Base-by-base conservation (phyloP, 2,113 vertebrate species). In the Rattus rattus region DNA sequence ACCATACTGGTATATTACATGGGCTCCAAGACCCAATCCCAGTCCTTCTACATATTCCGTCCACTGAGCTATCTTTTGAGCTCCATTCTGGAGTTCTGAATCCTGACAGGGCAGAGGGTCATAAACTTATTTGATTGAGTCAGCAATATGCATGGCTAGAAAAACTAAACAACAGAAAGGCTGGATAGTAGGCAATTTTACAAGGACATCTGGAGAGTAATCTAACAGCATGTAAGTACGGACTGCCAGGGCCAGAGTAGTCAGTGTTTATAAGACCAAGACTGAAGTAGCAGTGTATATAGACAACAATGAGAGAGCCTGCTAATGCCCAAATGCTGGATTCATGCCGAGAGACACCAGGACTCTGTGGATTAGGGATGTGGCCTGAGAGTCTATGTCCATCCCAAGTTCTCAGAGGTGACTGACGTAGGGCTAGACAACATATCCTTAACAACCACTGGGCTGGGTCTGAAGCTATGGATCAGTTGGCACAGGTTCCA, bases 201-300 rank as follows among this genome's bases (percentile, higher is more conserved):
- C 63, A 91, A 52, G 26, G 22, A 84, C 5, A 47, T 22, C 30
- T 33, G 56, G 49, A 52, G 49, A 59, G 22, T 88, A 94, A 36
- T 81, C 43, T 43, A 59, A 56, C 19, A 2, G 67, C 16, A 26
- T 14, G 0, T 9, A 65, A 76, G 56, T 49, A 88, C 59, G 5
- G 24, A 47, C 49, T 49, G 28, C 56, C 36, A 52, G 39, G 39
- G 43, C 5, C n/a, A 24, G 89, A 69, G 65, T 43, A 24, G 9
- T 61, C 47, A 80, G 7, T 54, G 9, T 8, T 8, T n/a, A n/a
- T 28, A n/a, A 59, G 39, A 61, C 77, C 12, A 24, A 54, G 0
- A 2, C 5, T 30, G 22, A 30, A 81, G 4, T 14, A 28, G 1
- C 5, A 39, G 1, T 7, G 10, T 6, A 6, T 0, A 16, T 7